Evolutionary conservation across 2,113 vertebrate genomes (phyloP).

Genomic region (Menidia beryllina): DNA sequence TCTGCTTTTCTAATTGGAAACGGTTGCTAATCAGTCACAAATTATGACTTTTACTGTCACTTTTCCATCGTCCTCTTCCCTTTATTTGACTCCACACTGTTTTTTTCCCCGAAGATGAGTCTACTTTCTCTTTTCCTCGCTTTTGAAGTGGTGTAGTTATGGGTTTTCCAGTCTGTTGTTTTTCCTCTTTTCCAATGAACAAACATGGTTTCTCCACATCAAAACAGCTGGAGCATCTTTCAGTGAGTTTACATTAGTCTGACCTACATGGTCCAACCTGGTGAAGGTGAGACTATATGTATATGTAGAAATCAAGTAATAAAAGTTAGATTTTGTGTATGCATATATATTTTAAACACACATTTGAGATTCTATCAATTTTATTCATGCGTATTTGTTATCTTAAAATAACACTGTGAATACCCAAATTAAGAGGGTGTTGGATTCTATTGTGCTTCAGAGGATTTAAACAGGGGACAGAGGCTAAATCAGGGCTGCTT

Average conservation of each 20-base stretch:
- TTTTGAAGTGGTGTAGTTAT: constrained; percentile 68
- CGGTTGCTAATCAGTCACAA: constrained; percentile 79
- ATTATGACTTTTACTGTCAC: constrained; percentile 70
- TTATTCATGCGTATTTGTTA: constrained; percentile 32
- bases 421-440: constrained; percentile 55
- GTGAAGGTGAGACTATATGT: constrained; percentile 58
- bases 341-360: too few species aligned
- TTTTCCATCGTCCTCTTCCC: constrained; percentile 43
- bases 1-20: constrained; percentile 76
- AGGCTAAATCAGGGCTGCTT: constrained; percentile 68
- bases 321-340: too few species aligned
- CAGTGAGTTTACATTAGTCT: constrained; percentile 47
- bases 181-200: constrained; percentile 67
- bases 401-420: constrained; percentile 52
- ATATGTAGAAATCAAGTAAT: constrained; percentile 21
- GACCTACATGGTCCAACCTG: constrained; percentile 48
- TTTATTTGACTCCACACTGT: constrained; percentile 7
- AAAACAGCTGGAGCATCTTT: constrained; percentile 62
- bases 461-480: constrained; percentile 54
- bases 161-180: constrained; percentile 73
- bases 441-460: constrained; percentile 43
- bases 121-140: constrained; percentile 45
- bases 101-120: constrained; percentile 23
- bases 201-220: constrained; percentile 78
- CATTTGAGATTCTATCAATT: too few species aligned